Conservation (phyloP, 2,797 vertebrate genomes). For the Pipistrellus kuhlii region DNA sequence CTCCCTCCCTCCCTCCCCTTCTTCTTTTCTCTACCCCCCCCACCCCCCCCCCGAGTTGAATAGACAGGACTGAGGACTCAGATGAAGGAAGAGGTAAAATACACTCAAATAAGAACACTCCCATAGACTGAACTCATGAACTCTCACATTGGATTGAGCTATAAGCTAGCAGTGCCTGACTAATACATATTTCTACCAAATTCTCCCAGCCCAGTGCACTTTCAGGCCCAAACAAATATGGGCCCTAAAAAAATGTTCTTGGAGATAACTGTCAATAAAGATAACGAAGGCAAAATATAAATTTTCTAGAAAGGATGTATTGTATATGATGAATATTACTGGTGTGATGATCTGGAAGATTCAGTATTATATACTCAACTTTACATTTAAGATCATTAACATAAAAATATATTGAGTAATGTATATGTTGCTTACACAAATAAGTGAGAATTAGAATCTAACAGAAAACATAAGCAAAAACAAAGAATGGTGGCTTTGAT, state of each 20-base stretch:
- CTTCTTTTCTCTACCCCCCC: too few species aligned
- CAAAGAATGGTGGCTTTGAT: constrained; percentile 1
- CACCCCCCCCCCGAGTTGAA: not conserved
- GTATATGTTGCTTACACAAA: not conserved
- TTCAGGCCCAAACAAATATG: not conserved
- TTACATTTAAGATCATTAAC: constrained; percentile 42
- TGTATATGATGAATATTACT: not conserved
- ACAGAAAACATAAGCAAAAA: constrained; percentile 1
- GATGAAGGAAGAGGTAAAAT: not conserved
- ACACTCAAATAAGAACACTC: not conserved
- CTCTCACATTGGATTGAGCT: not conserved
- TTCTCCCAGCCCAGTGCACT: not conserved
- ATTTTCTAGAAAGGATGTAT: constrained; percentile 41
- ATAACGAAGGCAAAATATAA: not conserved
- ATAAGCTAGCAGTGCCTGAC: not conserved
- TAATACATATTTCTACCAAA: not conserved
- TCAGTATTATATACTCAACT: not conserved
- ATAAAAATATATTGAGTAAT: constrained; percentile 31
- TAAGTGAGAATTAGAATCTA: not conserved
- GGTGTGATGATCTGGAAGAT: constrained; percentile 15
- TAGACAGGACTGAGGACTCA: not conserved
- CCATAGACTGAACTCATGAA: not conserved
- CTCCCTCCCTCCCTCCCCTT: too few species aligned
- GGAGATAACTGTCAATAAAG: not conserved
- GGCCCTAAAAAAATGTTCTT: not conserved